A percentile compares a stretch with the other conserved stretches of the same genome.
Evolutionary conservation across 1,140 invertebrate species (phyloP).

Genomic region (Notospermus geniculatus): DNA sequence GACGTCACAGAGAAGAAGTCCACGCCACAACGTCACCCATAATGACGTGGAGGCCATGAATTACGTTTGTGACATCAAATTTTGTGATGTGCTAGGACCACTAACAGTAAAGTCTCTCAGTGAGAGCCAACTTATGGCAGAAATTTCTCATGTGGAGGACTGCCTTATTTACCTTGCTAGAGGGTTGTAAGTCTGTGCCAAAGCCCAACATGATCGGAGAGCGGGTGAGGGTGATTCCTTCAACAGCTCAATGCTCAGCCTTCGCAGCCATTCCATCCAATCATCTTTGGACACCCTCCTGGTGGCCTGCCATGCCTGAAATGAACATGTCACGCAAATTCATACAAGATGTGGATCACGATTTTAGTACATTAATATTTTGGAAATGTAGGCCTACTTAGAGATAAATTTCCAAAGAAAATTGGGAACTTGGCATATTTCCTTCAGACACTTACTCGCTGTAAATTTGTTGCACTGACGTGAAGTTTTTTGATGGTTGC

Average conservation of each 20-base stretch:
- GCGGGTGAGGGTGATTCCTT: constrained; percentile 95
- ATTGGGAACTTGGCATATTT: background rate
- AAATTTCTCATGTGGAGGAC: background rate
- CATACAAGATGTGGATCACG: too few relatives aligned
- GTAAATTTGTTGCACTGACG: constrained; percentile 78
- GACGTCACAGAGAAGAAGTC: too few relatives aligned
- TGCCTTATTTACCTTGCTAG: constrained; percentile 64
- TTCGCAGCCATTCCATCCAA: constrained; percentile 95
- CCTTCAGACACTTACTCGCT: constrained; percentile 59
- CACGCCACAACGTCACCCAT: too few relatives aligned
- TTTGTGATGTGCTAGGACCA: too few relatives aligned
- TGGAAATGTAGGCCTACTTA: too few relatives aligned
- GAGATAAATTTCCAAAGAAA: too few relatives aligned
- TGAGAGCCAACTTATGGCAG: too few relatives aligned
- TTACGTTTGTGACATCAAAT: too few relatives aligned
- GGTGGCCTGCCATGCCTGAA: constrained; percentile 79
- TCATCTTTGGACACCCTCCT: constrained; percentile 93
- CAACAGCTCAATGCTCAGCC: constrained; percentile 87
- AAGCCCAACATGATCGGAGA: constrained; percentile 80
- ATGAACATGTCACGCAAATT: too few relatives aligned
- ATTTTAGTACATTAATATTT: too few relatives aligned
- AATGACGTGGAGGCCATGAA: too few relatives aligned
- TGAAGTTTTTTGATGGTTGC: constrained; percentile 63
- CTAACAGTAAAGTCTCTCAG: too few relatives aligned
- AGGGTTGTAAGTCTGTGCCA: constrained; percentile 92